Percentiles rank a stretch among this genome's conserved stretches.
Conservation (phyloP, 2,888 invertebrate genomes). For the Griposia aprilina region DNA sequence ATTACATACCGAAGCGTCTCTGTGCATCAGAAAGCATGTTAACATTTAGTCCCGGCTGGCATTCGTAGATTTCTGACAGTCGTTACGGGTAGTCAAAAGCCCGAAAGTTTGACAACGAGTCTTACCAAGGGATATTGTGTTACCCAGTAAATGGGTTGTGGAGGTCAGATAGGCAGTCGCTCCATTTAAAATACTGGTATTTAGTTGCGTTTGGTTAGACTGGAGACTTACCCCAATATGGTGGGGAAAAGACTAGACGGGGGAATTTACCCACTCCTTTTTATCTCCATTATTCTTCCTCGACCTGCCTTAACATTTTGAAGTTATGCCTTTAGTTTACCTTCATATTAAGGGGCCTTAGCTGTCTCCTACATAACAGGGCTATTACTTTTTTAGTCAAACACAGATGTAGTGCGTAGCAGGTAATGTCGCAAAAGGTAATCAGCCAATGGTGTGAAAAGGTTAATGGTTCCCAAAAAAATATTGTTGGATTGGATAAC, state of each 20-base stretch:
- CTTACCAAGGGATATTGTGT: neutral
- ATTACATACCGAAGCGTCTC: neutral
- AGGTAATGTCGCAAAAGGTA: conserved; percentile 33
- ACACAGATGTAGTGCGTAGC: conserved; percentile 26
- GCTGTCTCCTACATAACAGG: conserved; percentile 13
- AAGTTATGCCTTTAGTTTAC: conserved; percentile 23
- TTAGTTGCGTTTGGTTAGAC: neutral
- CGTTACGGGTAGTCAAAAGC: neutral
- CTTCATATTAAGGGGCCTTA: neutral
- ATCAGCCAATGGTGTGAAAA: conserved; percentile 38
- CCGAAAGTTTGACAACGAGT: neutral
- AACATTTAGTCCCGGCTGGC: neutral
- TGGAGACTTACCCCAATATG: neutral
- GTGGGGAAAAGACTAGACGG: neutral
- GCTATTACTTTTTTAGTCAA: conserved; percentile 24
- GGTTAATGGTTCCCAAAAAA: conserved; percentile 38
- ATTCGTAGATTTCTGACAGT: neutral
- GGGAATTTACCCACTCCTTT: neutral
- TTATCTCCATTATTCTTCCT: neutral
- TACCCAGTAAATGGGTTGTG: neutral
- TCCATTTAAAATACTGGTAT: neutral
- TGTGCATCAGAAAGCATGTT: neutral
- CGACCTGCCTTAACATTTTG: neutral
- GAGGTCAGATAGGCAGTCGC: neutral
- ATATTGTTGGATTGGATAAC: conserved; percentile 9